Base-by-base conservation (phyloP, 2,797 vertebrate species). In the Morus bassanus region DNA sequence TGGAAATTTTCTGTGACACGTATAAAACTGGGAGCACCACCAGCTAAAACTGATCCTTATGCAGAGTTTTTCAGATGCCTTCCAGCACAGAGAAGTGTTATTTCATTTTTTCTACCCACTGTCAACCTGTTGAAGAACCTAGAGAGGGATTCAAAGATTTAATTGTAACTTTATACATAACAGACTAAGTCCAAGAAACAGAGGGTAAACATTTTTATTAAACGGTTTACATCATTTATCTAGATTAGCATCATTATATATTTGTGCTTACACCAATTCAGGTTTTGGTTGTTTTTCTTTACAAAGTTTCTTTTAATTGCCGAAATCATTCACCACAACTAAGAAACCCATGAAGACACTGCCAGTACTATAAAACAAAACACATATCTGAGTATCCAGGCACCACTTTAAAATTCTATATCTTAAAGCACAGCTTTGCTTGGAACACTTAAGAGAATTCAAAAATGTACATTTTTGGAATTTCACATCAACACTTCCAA, bases 141-240 rank as follows among this genome's bases (percentile, higher is more conserved):
- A 57, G 5, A 75, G 53, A 75, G 24, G 2, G 19, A 68, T 91
- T 85, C 61, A 68, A 74, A 57, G 9, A 65, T 60, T 59, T 63
- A 60, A 28, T 9, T 85, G 28, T 70, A 24, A 65, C 43, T 76
- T 72, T 30, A 54, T n/a, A 41, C 33, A 10, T 50, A 61, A 59
- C 37, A 57, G 51, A 51, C 21, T 48, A 72, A 82, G 39, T 30
- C 35, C 45, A 75, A 88, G 64, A 91, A 94, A 85, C 6, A 53
- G 63, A 63, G 30, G 8, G 11, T 72, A 93, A 87, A 80, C 23
- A 12, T 74, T 96, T 96, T 93, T 94, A 92, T 93, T 96, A 24
- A 92, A 73, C 30, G 69, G 11, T 75, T 88, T 64, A 54, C 21
- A 77, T 61, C 2, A 56, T 93, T 95, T 57, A 41, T 73, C 41